Evolutionary conservation across 2,113 vertebrate genomes (phyloP).

Genomic region (Coracopsis vasa): DNA sequence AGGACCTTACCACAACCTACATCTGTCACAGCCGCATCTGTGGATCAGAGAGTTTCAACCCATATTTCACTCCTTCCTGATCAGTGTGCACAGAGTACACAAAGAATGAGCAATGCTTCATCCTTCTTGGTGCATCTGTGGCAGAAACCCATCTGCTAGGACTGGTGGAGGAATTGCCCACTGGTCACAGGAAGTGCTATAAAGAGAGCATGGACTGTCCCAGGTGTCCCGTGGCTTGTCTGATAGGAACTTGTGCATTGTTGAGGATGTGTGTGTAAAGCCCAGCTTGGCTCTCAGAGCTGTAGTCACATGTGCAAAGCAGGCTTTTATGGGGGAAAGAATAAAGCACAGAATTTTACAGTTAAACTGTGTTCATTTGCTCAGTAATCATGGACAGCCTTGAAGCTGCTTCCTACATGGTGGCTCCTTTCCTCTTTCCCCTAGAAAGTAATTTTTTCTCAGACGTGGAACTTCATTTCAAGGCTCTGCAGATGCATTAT

Average conservation of each 20-base stretch:
- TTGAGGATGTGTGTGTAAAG: background rate
- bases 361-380: background rate
- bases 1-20: background rate
- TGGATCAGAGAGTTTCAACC: background rate
- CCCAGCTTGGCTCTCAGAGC: background rate
- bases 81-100: background rate
- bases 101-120: background rate
- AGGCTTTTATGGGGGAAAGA: background rate
- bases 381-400: background rate
- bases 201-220: background rate
- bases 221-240: background rate
- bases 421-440: background rate
- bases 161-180: background rate
- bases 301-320: background rate
- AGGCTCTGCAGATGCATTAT: conserved; percentile 10
- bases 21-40: background rate
- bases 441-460: background rate
- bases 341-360: background rate
- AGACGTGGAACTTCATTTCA: conserved; percentile 22
- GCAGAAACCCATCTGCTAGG: background rate
- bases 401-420: background rate
- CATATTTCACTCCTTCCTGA: background rate
- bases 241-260: background rate
- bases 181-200: background rate
- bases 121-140: background rate